Evolutionary conservation across 2,797 vertebrate genomes (phyloP).

Genomic region (Oreochromis mossambicus): DNA sequence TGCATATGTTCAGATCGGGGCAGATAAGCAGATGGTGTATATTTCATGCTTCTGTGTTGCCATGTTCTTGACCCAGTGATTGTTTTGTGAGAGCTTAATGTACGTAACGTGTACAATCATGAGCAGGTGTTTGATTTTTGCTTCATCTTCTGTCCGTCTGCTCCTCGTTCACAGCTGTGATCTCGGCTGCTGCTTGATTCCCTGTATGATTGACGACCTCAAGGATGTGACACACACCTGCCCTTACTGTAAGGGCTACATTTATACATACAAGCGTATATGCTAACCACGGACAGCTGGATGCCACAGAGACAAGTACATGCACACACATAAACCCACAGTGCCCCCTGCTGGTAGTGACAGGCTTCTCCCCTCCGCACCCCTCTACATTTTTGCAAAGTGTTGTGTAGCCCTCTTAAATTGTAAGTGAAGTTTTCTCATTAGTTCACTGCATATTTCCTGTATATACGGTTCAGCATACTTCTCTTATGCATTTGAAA

Average conservation of each 20-base stretch:
- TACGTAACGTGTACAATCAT: neutral
- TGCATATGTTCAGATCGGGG: neutral
- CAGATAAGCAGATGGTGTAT: neutral
- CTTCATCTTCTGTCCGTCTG: neutral
- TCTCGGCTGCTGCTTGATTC: slow-evolving; percentile 96
- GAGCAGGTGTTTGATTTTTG: neutral
- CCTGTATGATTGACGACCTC: slow-evolving; percentile 95
- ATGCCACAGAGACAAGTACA: slow-evolving; percentile 53
- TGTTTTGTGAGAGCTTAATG: neutral
- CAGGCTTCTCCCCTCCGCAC: neutral
- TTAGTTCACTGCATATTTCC: slow-evolving; percentile 50
- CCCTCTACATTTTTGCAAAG: slow-evolving; percentile 44
- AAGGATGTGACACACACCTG: slow-evolving; percentile 99
- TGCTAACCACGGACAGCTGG: slow-evolving; percentile 83
- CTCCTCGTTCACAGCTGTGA: slow-evolving; percentile 81
- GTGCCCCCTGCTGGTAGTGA: slow-evolving; percentile 56
- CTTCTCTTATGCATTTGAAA: slow-evolving; percentile 36
- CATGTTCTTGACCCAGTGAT: neutral
- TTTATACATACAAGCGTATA: slow-evolving; percentile 98
- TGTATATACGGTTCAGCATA: slow-evolving; percentile 53
- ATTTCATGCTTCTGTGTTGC: neutral
- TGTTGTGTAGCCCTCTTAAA: slow-evolving; percentile 56
- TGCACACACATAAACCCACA: slow-evolving; percentile 38
- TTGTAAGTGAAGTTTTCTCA: slow-evolving; percentile 56
- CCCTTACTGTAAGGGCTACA: slow-evolving; percentile 98